Base-by-base conservation (phyloP, 2,888 invertebrate genomes). In the Saturnia pavonia region DNA sequence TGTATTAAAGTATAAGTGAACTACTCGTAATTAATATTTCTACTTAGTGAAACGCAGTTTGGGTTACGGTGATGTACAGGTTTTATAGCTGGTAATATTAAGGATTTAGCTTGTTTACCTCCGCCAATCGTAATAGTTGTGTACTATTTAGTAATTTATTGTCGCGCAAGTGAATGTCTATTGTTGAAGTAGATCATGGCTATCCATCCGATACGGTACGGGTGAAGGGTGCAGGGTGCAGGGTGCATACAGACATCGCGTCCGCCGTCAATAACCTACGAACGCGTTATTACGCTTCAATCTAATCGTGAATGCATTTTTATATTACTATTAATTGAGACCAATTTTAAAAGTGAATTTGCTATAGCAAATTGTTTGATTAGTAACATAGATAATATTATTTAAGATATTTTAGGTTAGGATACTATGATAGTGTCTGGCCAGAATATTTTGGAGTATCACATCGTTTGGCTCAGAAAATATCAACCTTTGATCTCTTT, bases 381-480 rank as follows among this genome's bases (percentile, higher is more conserved):
- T 91, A 92, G 91, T 89, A 89, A 89, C 88, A 89, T 92, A 92
- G 91, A 92, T 91, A 88, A 87, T 90, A 89, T 91, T 90, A 90
- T 91, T 91, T 91, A 91, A 93, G 93, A 91, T 91, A 91, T 91
- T 91, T n/a, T 93, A 93, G 93, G 92, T 92, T 92, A 94, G 94
- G 92, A 91, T 93, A 92, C 94, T 93, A 88, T 83, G 91, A 91
- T 92, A 92, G 94, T 94, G 94, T 94, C 94, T 93, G 94, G 92
- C 94, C 94, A 91, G 90, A 92, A 93, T 91, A 91, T 90, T 91
- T 92, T 89, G 94, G 92, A 93, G 94, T 90, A 92, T 92, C 91
- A 93, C 94, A 94, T 92, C 94, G 90, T 93, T 93, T 91, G 94
- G 94, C 91, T 92, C 94, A 94, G 94, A 93, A 91, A 91, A 91